A percentile compares a stretch with the other conserved stretches of the same genome.
Evolutionary conservation across 1,140 invertebrate species (phyloP).

Genomic region (Himalopsyche phryganea): DNA sequence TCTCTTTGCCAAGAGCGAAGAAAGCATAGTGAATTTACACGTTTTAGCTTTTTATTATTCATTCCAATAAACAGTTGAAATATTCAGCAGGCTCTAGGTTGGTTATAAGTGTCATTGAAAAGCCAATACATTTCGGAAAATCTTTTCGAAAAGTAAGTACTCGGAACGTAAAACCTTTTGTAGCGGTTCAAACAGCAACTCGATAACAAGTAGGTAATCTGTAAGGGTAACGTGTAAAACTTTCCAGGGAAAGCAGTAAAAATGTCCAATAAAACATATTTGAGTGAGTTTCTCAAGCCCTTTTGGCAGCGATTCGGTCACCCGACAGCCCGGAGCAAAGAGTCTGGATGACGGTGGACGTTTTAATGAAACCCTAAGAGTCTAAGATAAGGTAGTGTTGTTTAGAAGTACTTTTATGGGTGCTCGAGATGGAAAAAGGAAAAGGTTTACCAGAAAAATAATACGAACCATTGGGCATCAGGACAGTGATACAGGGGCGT

Average conservation of each 20-base stretch:
- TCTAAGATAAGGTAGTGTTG: constrained; percentile 1
- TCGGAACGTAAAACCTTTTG: constrained; percentile 9
- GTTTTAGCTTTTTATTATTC: no score
- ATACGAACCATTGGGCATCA: neutral
- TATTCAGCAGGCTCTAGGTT: no score
- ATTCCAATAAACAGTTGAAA: neutral
- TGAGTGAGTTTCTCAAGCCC: neutral
- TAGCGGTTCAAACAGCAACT: constrained; percentile 6
- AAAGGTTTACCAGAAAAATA: constrained; percentile 3
- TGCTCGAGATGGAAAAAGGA: neutral
- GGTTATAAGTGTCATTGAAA: no score
- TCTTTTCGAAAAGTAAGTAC: neutral
- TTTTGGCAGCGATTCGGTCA: neutral
- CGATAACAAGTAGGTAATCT: constrained; percentile 17
- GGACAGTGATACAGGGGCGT: neutral
- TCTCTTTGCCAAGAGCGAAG: no score
- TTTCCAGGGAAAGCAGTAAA: constrained; percentile 13
- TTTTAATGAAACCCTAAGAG: constrained; percentile 16
- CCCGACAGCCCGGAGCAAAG: neutral
- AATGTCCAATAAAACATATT: constrained; percentile 22
- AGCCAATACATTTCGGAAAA: no score
- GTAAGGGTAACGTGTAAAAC: constrained; percentile 12
- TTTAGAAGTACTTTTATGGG: constrained; percentile 8
- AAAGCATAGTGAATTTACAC: no score
- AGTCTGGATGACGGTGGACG: neutral